Conservation (phyloP, 2,797 vertebrate species). For the Periophthalmus magnuspinnatus region DNA sequence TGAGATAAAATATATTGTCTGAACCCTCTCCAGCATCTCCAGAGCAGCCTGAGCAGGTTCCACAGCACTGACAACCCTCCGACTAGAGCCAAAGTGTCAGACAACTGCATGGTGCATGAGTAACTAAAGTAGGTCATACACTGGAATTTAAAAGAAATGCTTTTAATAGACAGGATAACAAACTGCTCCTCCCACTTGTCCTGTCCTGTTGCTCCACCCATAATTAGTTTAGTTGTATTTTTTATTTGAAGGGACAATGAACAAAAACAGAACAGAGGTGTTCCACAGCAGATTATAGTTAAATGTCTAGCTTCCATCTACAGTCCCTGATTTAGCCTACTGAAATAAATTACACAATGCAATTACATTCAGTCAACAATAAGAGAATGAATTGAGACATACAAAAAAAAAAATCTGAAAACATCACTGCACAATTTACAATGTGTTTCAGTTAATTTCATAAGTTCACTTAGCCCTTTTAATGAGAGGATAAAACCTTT, state of each 20-base stretch:
- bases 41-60: constrained; percentile 58
- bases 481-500: neutral
- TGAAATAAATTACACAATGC: no score
- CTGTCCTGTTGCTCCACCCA: constrained; percentile 39
- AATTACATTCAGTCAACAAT: no score
- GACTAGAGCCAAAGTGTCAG: constrained; percentile 39
- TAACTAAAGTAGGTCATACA: neutral
- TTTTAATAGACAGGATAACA: neutral
- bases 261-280: no score
- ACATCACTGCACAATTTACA: no score
- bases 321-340: no score
- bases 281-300: no score
- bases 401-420: no score
- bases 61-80: constrained; percentile 55
- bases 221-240: neutral
- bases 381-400: neutral
- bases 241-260: no score
- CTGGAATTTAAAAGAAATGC: neutral
- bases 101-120: constrained; percentile 29
- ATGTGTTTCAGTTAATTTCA: neutral
- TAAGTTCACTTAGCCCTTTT: neutral
- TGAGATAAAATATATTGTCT: constrained; percentile 66
- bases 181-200: constrained; percentile 46
- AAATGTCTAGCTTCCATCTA: no score
- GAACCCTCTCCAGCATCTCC: constrained; percentile 72